Evolutionary conservation across 2,113 vertebrate species (phyloP).

Genomic region (Machaerirhynchus nigripectus): DNA sequence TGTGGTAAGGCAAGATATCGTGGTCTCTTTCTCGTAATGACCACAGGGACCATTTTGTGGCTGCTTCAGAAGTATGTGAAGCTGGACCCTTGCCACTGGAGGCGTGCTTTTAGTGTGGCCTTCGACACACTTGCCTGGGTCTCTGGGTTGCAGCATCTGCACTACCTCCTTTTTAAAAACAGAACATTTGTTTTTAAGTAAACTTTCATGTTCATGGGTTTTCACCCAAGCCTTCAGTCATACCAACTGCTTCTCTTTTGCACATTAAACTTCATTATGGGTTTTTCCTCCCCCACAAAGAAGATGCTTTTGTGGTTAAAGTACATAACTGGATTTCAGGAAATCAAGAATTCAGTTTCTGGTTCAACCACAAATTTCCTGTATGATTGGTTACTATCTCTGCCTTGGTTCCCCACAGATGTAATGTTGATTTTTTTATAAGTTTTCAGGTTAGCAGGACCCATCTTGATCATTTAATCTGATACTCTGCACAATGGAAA

Average conservation of each 20-base stretch:
- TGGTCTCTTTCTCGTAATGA: neutral
- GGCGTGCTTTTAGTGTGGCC: neutral
- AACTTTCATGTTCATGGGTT: neutral
- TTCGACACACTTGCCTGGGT: neutral
- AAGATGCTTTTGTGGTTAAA: conserved; percentile 35
- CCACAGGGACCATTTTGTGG: neutral
- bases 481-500: neutral
- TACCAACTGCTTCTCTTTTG: conserved; percentile 9
- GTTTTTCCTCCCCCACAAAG: conserved; percentile 3
- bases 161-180: neutral
- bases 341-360: conserved; percentile 52
- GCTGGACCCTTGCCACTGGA: neutral
- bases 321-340: conserved; percentile 25
- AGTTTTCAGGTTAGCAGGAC: neutral
- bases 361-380: conserved; percentile 48
- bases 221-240: neutral
- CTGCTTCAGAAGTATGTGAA: neutral
- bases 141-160: neutral
- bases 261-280: neutral
- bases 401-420: neutral
- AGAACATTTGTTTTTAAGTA: neutral
- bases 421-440: neutral
- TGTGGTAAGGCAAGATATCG: neutral
- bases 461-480: neutral
- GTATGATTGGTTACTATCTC: neutral